Percentiles rank a stretch among this genome's conserved stretches.
Conservation (phyloP, 2,888 invertebrate genomes). For the Oxycera nigricornis region DNA sequence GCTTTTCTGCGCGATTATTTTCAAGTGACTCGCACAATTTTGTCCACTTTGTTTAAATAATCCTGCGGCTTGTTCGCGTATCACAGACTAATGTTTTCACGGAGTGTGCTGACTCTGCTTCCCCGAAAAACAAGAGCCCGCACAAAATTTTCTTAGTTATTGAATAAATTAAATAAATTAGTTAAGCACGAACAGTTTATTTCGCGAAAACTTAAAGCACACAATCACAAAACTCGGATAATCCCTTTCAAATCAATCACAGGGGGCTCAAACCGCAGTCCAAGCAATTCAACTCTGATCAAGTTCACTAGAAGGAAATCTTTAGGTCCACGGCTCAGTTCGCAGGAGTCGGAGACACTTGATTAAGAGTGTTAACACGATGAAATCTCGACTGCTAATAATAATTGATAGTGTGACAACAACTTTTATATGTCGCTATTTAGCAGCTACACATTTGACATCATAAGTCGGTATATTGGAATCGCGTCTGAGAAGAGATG, state of each 20-base stretch:
- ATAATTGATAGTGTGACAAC: constrained; percentile 46
- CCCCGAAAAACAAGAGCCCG: not conserved
- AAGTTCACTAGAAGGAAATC: constrained; percentile 1
- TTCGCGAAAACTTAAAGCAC: not conserved
- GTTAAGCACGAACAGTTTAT: not conserved
- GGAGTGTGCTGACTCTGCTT: not conserved
- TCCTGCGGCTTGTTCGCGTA: constrained; percentile 21
- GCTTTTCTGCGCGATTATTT: not conserved
- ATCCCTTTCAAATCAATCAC: not conserved
- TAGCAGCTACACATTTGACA: constrained; percentile 44
- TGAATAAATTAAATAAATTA: constrained; percentile 34
- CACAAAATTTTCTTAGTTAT: too few species aligned
- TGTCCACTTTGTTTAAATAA: constrained; percentile 4
- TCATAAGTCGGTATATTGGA: constrained; percentile 43
- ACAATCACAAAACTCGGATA: constrained; percentile 19
- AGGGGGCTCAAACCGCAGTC: not conserved
- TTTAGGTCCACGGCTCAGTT: not conserved
- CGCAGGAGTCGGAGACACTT: constrained; percentile 20
- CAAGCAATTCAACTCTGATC: not conserved
- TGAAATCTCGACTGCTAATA: constrained; percentile 47
- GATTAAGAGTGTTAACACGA: constrained; percentile 33
- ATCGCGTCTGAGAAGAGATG: constrained; percentile 42
- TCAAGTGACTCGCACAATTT: not conserved
- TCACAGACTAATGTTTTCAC: constrained; percentile 41
- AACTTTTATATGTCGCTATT: constrained; percentile 45